These are phyloP conservation scores for Ctenopoma multispine DNA, from an alignment of 2,797 vertebrate species.

Conservation along the genomic window DNA sequence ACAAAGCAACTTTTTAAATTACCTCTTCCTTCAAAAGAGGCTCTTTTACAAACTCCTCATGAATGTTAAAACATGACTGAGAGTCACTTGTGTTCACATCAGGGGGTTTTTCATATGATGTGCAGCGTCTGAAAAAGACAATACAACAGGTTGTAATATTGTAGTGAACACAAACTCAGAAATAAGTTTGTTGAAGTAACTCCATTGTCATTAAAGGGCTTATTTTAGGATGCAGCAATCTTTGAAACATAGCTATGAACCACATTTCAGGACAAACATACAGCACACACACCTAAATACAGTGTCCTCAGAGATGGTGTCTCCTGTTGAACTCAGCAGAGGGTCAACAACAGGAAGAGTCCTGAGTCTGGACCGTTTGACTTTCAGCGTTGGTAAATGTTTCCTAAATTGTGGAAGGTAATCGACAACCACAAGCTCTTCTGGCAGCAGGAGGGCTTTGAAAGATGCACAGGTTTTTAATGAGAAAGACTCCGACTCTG, in stretches of 20 bases:
- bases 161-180: background rate
- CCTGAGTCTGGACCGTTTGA: slow-evolving; percentile 83
- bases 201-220: too few relatives aligned
- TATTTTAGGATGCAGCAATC: background rate
- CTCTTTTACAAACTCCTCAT: slow-evolving; percentile 84
- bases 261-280: background rate
- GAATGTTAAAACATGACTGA: slow-evolving; percentile 23
- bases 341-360: slow-evolving; percentile 85
- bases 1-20: slow-evolving; percentile 17
- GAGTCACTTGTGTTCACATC: slow-evolving; percentile 7
- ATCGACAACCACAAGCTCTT: slow-evolving; percentile 83
- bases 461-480: slow-evolving; percentile 13
- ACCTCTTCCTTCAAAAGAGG: slow-evolving; percentile 83
- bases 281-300: slow-evolving; percentile 85
- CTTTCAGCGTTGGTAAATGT: slow-evolving; percentile 79
- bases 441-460: slow-evolving; percentile 85
- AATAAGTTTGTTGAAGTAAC: background rate
- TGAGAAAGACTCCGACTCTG: background rate
- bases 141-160: slow-evolving; percentile 3
- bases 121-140: slow-evolving; percentile 57
- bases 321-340: slow-evolving; percentile 76
- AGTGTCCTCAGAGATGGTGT: slow-evolving; percentile 71
- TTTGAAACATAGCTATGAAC: background rate
- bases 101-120: slow-evolving; percentile 54
- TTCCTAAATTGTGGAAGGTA: slow-evolving; percentile 75